phyloP scores from a whole-genome alignment of 2,113 vertebrate species.

The Rhinopomastus cyanomelas region DNA sequence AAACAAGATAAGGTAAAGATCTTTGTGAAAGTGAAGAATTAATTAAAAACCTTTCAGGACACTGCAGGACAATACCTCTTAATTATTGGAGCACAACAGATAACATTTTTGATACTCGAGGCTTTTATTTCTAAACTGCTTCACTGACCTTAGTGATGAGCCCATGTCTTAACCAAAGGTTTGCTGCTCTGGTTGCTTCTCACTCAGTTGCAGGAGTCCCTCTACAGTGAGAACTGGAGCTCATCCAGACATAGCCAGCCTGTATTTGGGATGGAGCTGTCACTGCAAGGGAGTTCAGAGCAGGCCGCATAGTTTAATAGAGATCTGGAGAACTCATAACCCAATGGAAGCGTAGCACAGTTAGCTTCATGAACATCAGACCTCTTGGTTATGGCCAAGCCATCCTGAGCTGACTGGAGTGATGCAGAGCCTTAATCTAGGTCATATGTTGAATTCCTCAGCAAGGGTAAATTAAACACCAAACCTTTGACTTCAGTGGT shows the following conservation, averaged over 20 bases:
- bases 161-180: background rate
- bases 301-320: background rate
- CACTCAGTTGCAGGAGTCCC: background rate
- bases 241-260: background rate
- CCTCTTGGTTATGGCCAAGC: background rate
- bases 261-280: background rate
- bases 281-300: background rate
- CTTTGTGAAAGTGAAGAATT: background rate
- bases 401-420: background rate
- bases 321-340: background rate
- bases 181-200: background rate
- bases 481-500: background rate
- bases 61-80: background rate
- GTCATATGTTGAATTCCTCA: background rate
- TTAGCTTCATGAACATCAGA: accelerated
- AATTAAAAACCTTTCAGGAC: conserved; percentile 4
- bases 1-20: background rate
- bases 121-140: background rate
- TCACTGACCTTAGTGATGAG: background rate
- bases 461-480: background rate
- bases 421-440: background rate
- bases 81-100: background rate
- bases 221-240: background rate
- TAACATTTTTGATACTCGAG: background rate
- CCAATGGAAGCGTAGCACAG: background rate